phyloP scores from a whole-genome alignment of 2,113 vertebrate genomes.

The Oncorhynchus clarkii region DNA sequence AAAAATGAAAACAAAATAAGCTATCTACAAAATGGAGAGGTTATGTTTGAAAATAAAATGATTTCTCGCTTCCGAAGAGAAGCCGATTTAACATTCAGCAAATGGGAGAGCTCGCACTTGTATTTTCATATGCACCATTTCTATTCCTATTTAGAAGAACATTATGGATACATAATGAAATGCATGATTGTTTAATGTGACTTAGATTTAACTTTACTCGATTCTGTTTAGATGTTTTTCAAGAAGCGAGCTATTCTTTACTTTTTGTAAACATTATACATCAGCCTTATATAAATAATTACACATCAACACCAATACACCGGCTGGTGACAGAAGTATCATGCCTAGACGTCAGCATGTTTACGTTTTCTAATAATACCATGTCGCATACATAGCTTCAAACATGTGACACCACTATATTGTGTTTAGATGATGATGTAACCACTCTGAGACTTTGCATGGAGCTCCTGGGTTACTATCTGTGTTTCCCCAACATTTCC shows the following conservation, averaged over 20 bases:
- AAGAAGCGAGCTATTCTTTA: not conserved
- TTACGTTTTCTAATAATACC: too few relatives aligned
- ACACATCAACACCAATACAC: too few relatives aligned
- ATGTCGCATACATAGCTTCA: not conserved
- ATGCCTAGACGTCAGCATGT: too few relatives aligned
- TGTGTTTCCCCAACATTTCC: constrained; percentile 69
- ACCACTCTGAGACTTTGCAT: not conserved
- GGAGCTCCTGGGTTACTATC: constrained; percentile 28
- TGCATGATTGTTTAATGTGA: not conserved
- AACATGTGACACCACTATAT: not conserved
- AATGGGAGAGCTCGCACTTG: not conserved
- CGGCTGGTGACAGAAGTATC: too few relatives aligned
- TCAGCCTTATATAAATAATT: too few relatives aligned
- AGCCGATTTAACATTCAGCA: not conserved
- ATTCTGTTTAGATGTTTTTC: not conserved
- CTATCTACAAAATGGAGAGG: constrained; percentile 17
- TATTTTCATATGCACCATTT: not conserved
- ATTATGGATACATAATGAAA: not conserved
- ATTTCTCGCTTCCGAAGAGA: not conserved
- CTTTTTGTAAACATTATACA: not conserved
- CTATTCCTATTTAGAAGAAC: not conserved
- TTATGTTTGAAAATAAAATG: not conserved
- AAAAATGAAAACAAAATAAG: constrained; percentile 34
- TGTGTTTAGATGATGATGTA: not conserved
- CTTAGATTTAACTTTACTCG: not conserved